phyloP scores from a whole-genome alignment of 2,888 invertebrate genomes.

The Philopedon plagiatum region DNA sequence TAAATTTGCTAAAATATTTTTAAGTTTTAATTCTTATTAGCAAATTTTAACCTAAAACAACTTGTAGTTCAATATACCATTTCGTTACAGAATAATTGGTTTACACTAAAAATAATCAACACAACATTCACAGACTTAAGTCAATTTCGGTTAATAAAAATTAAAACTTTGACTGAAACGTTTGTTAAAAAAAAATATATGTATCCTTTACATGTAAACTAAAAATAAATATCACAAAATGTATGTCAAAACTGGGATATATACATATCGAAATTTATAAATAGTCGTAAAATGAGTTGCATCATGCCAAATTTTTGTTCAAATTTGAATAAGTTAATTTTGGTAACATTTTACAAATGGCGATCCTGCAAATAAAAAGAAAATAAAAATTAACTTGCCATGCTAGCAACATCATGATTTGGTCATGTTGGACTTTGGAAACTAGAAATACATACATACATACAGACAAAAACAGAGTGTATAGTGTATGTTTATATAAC shows the following conservation, averaged over 20 bases:
- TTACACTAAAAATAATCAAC: background rate
- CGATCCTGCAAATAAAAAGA: too few species aligned
- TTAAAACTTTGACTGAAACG: constrained; percentile 18
- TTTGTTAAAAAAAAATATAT: background rate
- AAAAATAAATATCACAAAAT: constrained; percentile 35
- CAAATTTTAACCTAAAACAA: constrained; percentile 10
- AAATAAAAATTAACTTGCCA: too few species aligned
- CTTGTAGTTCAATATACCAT: constrained; percentile 7
- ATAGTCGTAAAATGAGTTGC: background rate
- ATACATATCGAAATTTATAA: constrained; percentile 9
- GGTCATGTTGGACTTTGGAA: too few species aligned
- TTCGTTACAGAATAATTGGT: constrained; percentile 9
- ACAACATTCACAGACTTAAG: constrained; percentile 1
- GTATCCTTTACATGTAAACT: constrained; percentile 8
- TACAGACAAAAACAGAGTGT: too few species aligned
- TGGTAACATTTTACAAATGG: background rate
- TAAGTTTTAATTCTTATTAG: constrained; percentile 2
- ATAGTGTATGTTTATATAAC: too few species aligned
- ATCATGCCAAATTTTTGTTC: background rate
- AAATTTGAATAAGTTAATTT: background rate
- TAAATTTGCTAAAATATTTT: constrained; percentile 30
- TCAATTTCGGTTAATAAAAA: background rate
- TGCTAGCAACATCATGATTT: too few species aligned
- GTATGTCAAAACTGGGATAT: constrained; percentile 16
- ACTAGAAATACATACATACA: too few species aligned